Evolutionary conservation across 2,797 vertebrate species (phyloP).

Genomic region (Sphenopsis melanotis): DNA sequence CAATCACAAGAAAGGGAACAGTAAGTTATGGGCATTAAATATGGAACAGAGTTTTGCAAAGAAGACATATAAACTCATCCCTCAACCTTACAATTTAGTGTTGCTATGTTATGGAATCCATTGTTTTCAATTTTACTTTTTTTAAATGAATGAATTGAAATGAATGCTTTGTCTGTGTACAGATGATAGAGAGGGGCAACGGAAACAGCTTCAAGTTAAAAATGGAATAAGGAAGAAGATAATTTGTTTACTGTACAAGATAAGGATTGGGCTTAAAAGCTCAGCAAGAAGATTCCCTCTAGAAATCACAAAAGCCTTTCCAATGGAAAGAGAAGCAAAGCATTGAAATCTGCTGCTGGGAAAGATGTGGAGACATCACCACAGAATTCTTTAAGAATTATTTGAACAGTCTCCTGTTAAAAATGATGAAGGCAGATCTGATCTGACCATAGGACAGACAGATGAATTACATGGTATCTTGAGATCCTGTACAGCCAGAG

Average conservation of each 20-base stretch:
- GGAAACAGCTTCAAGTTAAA: not conserved
- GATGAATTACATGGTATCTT: not conserved
- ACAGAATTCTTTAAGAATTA: not conserved
- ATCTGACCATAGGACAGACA: not conserved
- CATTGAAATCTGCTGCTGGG: not conserved
- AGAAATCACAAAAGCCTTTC: not conserved
- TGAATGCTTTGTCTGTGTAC: not conserved
- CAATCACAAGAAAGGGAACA: not conserved
- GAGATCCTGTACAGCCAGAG: not conserved
- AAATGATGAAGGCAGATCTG: not conserved
- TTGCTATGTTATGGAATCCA: not conserved
- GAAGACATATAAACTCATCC: not conserved
- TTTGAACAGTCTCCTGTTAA: not conserved
- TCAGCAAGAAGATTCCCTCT: not conserved
- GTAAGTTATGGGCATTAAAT: not conserved
- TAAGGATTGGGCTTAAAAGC: not conserved
- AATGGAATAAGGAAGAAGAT: not conserved
- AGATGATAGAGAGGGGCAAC: not conserved
- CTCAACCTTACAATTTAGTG: not conserved
- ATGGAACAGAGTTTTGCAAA: not conserved
- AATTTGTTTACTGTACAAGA: not conserved
- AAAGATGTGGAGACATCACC: not conserved
- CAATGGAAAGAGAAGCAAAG: not conserved
- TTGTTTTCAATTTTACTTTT: not conserved
- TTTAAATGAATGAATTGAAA: not conserved